Conservation (phyloP, 2,797 vertebrate species). For the Peromyscus nudipes region DNA sequence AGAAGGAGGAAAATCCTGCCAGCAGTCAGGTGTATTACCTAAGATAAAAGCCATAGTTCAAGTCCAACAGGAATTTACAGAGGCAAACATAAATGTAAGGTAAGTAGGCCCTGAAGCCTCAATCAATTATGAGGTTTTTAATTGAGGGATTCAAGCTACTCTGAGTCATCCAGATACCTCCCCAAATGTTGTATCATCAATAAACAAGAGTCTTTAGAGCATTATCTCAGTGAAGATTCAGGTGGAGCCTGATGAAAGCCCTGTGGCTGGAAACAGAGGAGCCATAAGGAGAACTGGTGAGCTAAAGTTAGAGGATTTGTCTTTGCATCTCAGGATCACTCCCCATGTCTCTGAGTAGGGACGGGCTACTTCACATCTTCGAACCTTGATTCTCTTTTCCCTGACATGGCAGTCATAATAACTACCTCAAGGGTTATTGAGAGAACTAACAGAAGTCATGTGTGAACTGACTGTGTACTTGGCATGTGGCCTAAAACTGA, state of each 20-base stretch:
- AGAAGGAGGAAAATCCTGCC: not conserved
- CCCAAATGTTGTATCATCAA: not conserved
- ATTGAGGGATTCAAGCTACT: not conserved
- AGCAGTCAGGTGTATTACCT: conserved; percentile 61
- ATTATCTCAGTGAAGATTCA: not conserved
- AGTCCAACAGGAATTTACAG: conserved; percentile 53
- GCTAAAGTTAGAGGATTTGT: not conserved
- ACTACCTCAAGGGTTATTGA: not conserved
- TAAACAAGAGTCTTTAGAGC: not conserved
- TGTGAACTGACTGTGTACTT: not conserved
- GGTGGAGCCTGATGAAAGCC: not conserved
- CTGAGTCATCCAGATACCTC: not conserved
- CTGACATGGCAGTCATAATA: not conserved
- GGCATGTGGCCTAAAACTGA: not conserved
- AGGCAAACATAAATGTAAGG: conserved; percentile 54
- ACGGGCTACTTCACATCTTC: not conserved
- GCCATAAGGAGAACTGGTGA: not conserved
- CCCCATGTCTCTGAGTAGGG: not conserved
- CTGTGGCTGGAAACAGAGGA: not conserved
- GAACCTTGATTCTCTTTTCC: not conserved
- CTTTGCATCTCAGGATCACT: not conserved
- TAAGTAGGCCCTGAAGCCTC: not conserved
- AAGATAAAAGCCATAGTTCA: conserved; percentile 62
- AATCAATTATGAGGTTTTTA: not conserved
- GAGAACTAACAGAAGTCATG: not conserved